Base-by-base conservation (phyloP, 2,113 vertebrate genomes). In the Stigmatopora argus region DNA sequence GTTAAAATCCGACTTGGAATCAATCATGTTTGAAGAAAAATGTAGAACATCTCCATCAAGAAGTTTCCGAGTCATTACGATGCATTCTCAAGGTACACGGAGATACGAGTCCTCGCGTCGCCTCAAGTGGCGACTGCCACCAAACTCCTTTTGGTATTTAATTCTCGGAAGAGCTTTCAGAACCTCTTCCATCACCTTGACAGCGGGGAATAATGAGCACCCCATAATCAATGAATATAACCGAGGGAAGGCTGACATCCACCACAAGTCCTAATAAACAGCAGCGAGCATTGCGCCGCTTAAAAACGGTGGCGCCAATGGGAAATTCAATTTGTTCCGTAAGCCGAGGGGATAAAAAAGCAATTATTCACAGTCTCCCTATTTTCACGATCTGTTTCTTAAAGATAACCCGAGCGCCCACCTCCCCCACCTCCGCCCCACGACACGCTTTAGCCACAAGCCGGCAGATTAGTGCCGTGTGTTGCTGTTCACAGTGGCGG, bases 311-410 rank as follows among this genome's bases (percentile, higher is more conserved):
- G 68, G 78, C 79, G 81, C 78, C 73, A 45, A 45, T 61, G 44
- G 79, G 89, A 88, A 86, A 91, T 90, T 89, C 86, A 89, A 90
- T 91, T 89, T 89, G 89, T 87, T 89, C 87, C 79, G 67, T 89
- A 89, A 89, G 83, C 81, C 67, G 26, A 13, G 76, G 23, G 82
- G 86, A 90, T 88, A 82, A 90, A 90, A 90, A 88, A 87, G 83
- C 85, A 89, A 90, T 91, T 90, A 90, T 89, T 90, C 87, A 88
- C 86, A 88, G 87, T 74, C 77, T 51, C 78, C 66, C 72, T 81
- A 80, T 84, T 83, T 85, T 87, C 85, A 86, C 78, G 81, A 90
- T 89, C 86, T 90, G 88, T 86, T 90, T 89, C 86, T 89, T 86
- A 80, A 87, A 88, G 89, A 90, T 89, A 89, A 84, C 82, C 81